Evolutionary conservation across 2,797 vertebrate species (phyloP).

Genomic region (Meriones psammophilus): DNA sequence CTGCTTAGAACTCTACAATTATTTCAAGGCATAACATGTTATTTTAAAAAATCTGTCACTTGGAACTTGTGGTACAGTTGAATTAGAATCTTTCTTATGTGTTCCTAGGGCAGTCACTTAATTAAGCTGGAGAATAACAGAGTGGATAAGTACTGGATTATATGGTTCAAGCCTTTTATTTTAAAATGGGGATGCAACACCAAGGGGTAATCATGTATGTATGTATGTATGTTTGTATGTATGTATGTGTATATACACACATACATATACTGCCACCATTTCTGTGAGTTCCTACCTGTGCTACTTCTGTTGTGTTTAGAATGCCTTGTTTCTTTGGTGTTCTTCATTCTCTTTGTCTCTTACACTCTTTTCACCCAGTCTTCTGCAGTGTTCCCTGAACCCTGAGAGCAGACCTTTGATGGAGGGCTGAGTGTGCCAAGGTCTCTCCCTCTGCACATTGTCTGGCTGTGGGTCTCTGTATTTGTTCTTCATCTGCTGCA

Average conservation of each 20-base stretch:
- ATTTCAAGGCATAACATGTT: background rate
- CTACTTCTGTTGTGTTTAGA: background rate
- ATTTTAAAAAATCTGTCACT: background rate
- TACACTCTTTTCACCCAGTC: background rate
- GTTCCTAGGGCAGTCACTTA: background rate
- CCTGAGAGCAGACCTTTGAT: background rate
- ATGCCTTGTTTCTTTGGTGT: too few species aligned
- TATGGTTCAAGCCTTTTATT: slow-evolving; percentile 16
- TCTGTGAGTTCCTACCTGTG: background rate
- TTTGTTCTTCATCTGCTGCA: background rate
- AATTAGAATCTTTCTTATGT: background rate
- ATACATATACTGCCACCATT: background rate
- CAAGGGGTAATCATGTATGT: background rate
- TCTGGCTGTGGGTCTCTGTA: background rate
- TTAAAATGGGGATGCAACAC: background rate
- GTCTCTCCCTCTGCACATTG: background rate
- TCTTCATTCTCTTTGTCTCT: background rate
- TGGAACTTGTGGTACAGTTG: background rate
- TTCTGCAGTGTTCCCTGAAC: background rate
- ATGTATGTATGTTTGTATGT: background rate
- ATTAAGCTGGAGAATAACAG: slow-evolving; percentile 2
- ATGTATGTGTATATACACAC: background rate
- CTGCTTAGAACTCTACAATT: background rate
- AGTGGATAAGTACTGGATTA: background rate
- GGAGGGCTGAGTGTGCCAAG: background rate